A percentile compares a stretch with the other conserved stretches of the same genome.
Evolutionary conservation across 2,113 vertebrate species (phyloP).

Genomic region (Glaucomys volans): DNA sequence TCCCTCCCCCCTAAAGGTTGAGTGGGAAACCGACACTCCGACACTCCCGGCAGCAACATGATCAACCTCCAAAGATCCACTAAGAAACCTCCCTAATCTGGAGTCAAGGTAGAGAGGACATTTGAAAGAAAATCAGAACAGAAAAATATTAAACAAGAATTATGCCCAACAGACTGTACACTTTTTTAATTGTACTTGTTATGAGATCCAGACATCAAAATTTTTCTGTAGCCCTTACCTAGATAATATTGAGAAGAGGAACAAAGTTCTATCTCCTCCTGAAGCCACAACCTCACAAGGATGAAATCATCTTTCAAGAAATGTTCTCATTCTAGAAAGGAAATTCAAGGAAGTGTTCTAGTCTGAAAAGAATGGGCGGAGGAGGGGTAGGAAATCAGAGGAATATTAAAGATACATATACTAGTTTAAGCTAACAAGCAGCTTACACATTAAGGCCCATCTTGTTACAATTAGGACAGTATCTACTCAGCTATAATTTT

Average conservation of each 20-base stretch:
- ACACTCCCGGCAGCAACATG: background rate
- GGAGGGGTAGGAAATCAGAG: background rate
- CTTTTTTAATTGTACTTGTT: conserved; percentile 57
- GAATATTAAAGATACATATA: conserved; percentile 24
- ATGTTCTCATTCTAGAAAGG: conserved; percentile 52
- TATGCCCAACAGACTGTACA: background rate
- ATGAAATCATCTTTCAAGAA: conserved; percentile 70
- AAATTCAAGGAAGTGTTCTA: conserved; percentile 62
- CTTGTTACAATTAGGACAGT: conserved; percentile 25
- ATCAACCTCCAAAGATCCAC: conserved; percentile 57
- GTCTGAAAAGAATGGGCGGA: background rate
- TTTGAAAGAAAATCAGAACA: conserved; percentile 13
- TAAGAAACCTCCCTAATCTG: conserved; percentile 42
- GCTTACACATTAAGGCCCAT: conserved; percentile 43
- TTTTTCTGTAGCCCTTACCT: conserved; percentile 34
- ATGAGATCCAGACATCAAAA: conserved; percentile 28
- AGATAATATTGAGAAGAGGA: conserved; percentile 46
- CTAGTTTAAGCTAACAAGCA: conserved; percentile 54
- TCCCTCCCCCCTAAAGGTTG: conserved; percentile 79
- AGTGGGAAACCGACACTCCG: conserved; percentile 66
- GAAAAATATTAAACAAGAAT: conserved; percentile 37
- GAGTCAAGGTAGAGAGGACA: conserved; percentile 5
- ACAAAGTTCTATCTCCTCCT: conserved; percentile 70
- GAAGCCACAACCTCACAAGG: conserved; percentile 66
- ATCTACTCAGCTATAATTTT: conserved; percentile 61